Base-by-base conservation (phyloP, 2,113 vertebrate genomes). In the Mixornis gularis region DNA sequence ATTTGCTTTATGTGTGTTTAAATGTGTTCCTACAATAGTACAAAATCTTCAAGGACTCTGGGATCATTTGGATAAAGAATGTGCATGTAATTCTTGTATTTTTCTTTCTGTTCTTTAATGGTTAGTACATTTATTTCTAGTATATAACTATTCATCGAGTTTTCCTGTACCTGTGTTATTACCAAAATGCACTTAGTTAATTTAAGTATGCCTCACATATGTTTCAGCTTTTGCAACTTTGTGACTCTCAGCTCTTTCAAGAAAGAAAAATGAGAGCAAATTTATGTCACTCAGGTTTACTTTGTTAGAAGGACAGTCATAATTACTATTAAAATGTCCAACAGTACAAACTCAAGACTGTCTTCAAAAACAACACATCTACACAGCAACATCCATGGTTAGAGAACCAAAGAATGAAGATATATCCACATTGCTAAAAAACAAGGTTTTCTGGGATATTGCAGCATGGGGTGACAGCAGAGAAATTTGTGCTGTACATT, bases 1-100 rank as follows among this genome's bases (percentile, higher is more conserved):
- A 84, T 96, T 97, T 96, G 91, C 62, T 92, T 96, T 94, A 85
- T 51, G 29, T 91, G 88, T 93, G 51, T 86, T 96, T 95, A 92
- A 95, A 94, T 96, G 48, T 94, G 64, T 94, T 95, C 81, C 40
- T 96, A 10, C 89, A 97, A 83, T 92, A 79, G 72, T 36, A 77
- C 69, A 93, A 34, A 87, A 91, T 94, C 90, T 96, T 94, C 73
- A 60, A 88, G 51, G 89, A 93, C 68, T 58, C 56, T 44, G 53
- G 32, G 76, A 90, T 96, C 60, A 89, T 95, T 95, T 94, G 51
- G 32, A 93, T 69, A 51, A 93, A 77, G 79, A 87, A 96, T 93
- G 13, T 43, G 7, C 85, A 66, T 76, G 43, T 80, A 60, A 89
- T 92, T 95, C 59, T 92, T 96, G 30, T 43, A 25, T 38, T 85